phyloP scores from a whole-genome alignment of 2,113 vertebrate species.

The Eidolon helvum region DNA sequence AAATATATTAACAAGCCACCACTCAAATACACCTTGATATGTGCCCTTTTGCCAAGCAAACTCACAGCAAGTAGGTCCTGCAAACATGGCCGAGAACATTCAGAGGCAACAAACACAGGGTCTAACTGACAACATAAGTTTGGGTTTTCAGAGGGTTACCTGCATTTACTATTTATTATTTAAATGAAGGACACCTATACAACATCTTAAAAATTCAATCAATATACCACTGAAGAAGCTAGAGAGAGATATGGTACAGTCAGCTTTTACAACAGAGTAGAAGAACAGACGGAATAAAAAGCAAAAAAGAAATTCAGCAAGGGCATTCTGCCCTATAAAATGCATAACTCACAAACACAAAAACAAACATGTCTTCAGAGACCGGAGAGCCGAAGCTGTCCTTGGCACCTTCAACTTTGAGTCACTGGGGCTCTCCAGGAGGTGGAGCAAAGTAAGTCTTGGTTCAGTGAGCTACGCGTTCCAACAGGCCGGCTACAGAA shows the following conservation, averaged over 20 bases:
- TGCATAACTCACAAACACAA: constrained; percentile 61
- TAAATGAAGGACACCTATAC: not conserved
- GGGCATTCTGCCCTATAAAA: constrained; percentile 23
- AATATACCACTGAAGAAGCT: not conserved
- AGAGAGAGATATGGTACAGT: not conserved
- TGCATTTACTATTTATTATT: not conserved
- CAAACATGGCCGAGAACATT: not conserved
- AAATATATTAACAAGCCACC: not conserved
- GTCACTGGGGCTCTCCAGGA: constrained; percentile 1
- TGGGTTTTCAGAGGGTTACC: not conserved
- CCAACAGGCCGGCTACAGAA: not conserved
- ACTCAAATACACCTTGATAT: not conserved
- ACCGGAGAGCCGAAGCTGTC: not conserved
- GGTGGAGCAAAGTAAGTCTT: not conserved
- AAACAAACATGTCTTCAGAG: constrained; percentile 64
- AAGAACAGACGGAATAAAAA: not conserved
- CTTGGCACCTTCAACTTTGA: constrained; percentile 17
- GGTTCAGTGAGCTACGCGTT: not conserved
- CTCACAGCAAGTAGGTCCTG: not conserved
- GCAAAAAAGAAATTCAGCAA: not conserved
- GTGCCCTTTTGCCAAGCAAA: not conserved
- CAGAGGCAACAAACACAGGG: not conserved
- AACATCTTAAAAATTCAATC: not conserved
- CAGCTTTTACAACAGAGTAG: not conserved
- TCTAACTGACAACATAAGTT: not conserved